A percentile compares a stretch with the other conserved stretches of the same genome.
phyloP scores from a whole-genome alignment of 2,113 vertebrate genomes.

The Mormoops blainvillei region DNA sequence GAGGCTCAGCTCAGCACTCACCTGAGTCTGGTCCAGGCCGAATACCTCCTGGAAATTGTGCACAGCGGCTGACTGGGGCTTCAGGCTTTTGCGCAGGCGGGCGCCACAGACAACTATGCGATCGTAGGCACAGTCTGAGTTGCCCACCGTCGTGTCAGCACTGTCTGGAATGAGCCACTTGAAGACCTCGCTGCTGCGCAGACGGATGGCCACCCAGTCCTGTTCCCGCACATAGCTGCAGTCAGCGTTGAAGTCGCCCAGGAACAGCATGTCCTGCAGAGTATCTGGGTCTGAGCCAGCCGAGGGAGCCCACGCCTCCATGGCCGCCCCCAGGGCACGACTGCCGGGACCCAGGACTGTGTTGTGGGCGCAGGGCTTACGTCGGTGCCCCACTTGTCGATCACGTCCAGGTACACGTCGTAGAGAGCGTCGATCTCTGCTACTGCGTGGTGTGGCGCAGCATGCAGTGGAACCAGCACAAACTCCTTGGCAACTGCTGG shows the following conservation, averaged over 20 bases:
- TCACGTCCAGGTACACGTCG: slow-evolving; percentile 85
- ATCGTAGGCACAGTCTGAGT: slow-evolving; percentile 89
- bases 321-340: background rate
- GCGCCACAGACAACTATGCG: slow-evolving; percentile 88
- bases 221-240: slow-evolving; percentile 83
- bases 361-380: slow-evolving; percentile 72
- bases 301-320: slow-evolving; percentile 72
- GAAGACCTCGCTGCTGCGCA: slow-evolving; percentile 87
- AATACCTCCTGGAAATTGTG: slow-evolving; percentile 84
- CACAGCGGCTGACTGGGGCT: slow-evolving; percentile 77
- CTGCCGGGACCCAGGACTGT: background rate
- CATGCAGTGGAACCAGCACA: slow-evolving; percentile 88
- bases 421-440: slow-evolving; percentile 86
- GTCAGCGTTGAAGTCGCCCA: slow-evolving; percentile 93
- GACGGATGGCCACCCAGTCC: slow-evolving; percentile 84
- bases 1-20: slow-evolving; percentile 50
- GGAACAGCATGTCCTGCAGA: slow-evolving; percentile 88
- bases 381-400: slow-evolving; percentile 83
- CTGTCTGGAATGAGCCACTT: slow-evolving; percentile 88
- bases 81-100: slow-evolving; percentile 82
- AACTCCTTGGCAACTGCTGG: slow-evolving; percentile 77
- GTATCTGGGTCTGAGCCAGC: background rate
- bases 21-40: slow-evolving; percentile 83
- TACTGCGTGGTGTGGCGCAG: slow-evolving; percentile 82
- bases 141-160: slow-evolving; percentile 87